phyloP scores from a whole-genome alignment of 2,113 vertebrate genomes.

The Varanus salvator region DNA sequence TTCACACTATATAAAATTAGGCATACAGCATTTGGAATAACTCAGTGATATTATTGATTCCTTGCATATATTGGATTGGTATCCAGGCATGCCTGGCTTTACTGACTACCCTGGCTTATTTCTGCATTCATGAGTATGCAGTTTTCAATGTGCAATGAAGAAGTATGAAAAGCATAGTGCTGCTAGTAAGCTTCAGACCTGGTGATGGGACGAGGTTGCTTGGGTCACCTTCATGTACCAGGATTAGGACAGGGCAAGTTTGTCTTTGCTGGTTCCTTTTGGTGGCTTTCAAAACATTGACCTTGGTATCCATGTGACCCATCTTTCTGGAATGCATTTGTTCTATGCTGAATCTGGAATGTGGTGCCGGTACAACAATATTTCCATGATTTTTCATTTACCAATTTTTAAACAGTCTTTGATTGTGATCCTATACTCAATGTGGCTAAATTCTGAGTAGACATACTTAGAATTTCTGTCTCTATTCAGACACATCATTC shows the following conservation, averaged over 20 bases:
- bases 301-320: too few species aligned
- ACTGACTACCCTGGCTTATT: background rate
- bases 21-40: background rate
- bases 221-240: too few species aligned
- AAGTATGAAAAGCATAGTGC: background rate
- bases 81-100: background rate
- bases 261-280: too few species aligned
- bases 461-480: background rate
- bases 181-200: too few species aligned
- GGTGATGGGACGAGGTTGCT: too few species aligned
- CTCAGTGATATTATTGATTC: background rate
- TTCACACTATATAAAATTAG: background rate
- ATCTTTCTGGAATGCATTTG: too few species aligned
- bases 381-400: background rate
- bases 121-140: background rate
- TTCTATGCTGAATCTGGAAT: too few species aligned
- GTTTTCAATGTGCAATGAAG: background rate
- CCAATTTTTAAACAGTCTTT: background rate
- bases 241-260: too few species aligned
- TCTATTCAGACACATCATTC: too few species aligned
- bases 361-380: too few species aligned
- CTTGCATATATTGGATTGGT: background rate
- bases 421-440: background rate
- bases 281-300: too few species aligned
- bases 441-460: background rate